These are phyloP conservation scores for Lasiurus borealis DNA, from an alignment of 2,113 vertebrate genomes.

Conservation along the genomic window DNA sequence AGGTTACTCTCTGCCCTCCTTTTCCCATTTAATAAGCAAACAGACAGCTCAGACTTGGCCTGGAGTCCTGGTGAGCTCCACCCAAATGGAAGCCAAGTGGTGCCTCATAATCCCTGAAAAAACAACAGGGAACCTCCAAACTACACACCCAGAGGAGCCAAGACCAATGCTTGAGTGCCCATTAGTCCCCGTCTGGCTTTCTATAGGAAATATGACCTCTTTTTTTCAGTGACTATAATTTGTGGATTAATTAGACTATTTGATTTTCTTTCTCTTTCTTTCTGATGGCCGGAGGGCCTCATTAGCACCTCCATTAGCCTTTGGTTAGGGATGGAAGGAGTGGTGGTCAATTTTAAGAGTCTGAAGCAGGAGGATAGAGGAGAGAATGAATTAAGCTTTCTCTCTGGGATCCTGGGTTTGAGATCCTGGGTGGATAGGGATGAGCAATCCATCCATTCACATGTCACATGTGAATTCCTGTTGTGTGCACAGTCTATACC, in stretches of 20 bases:
- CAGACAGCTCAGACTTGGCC: constrained; percentile 83
- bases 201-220: constrained; percentile 79
- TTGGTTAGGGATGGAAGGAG: constrained; percentile 44
- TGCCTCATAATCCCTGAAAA: constrained; percentile 81
- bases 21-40: constrained; percentile 83
- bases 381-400: not conserved
- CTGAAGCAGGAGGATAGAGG: not conserved
- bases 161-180: constrained; percentile 73
- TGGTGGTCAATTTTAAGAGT: not conserved
- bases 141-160: constrained; percentile 77
- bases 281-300: constrained; percentile 69
- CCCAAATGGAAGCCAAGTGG: constrained; percentile 78
- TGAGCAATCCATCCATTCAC: not conserved
- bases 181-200: constrained; percentile 73
- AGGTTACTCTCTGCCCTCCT: constrained; percentile 80
- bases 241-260: constrained; percentile 76
- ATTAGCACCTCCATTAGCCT: constrained; percentile 74
- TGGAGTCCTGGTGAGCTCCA: constrained; percentile 72
- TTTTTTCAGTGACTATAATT: constrained; percentile 72
- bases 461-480: not conserved
- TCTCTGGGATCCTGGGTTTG: not conserved
- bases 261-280: constrained; percentile 76
- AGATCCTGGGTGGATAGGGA: not conserved
- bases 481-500: not conserved
- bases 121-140: constrained; percentile 83